Evolutionary conservation across 2,888 invertebrate species (phyloP).

Genomic region (Patella pellucida): DNA sequence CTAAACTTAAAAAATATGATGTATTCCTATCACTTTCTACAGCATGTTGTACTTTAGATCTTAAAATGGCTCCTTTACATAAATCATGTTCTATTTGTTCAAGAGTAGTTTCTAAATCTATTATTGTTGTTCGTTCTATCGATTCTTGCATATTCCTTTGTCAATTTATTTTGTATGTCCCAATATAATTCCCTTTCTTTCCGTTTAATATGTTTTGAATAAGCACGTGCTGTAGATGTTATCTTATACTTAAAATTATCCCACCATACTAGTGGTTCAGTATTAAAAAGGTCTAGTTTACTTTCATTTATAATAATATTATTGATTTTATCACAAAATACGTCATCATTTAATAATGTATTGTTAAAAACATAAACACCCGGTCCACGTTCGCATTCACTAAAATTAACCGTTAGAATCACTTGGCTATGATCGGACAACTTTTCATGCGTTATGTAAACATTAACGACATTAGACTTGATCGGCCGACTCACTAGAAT

Average conservation of each 20-base stretch:
- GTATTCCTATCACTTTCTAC: conserved; percentile 16
- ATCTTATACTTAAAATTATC: background rate
- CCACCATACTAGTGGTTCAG: background rate
- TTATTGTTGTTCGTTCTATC: background rate
- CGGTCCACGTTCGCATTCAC: background rate
- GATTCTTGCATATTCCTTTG: background rate
- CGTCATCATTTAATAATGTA: background rate
- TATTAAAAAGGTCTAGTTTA: background rate
- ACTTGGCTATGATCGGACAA: background rate
- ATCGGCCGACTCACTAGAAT: background rate
- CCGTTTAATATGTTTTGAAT: background rate
- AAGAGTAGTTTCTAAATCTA: background rate
- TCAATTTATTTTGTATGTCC: background rate
- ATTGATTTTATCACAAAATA: background rate
- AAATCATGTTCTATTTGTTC: background rate
- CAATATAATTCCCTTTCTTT: background rate
- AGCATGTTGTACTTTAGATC: background rate
- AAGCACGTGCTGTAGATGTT: background rate
- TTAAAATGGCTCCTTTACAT: conserved; percentile 14
- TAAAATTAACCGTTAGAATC: background rate
- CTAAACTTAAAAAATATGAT: conserved; percentile 3
- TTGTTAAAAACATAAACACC: conserved; percentile 4
- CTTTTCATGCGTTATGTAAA: too few species aligned
- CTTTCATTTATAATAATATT: background rate
- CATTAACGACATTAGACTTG: background rate